Base-by-base conservation (phyloP, 2,797 vertebrate species). In the Muscicapa comitata region DNA sequence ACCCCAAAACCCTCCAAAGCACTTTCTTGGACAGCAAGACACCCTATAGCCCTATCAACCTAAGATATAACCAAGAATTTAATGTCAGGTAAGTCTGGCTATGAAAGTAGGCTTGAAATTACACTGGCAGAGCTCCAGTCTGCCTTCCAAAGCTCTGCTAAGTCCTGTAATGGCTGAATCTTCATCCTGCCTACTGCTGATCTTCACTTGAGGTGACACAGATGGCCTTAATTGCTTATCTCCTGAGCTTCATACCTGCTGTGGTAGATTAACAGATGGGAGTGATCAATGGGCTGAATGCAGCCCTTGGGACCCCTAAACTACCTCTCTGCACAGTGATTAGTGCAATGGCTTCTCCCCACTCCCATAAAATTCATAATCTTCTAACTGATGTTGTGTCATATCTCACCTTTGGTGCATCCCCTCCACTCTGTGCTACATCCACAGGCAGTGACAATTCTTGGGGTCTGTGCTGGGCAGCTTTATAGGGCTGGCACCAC, bases 351-450 rank as follows among this genome's bases (percentile, higher is more conserved):
- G 47, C 83, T 74, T 89, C 24, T 71, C 37, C 63, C 24, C 26
- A 13, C 31, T 67, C 53, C 26, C 0, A 3, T 4, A 18, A 48
- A 31, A 42, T 18, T 17, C 1, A 11, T 1, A 1, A 84, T 37
- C 9, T 66, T 37, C 18, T 50, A 23, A n/a, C 0, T 53, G 38
- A 8, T 17, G 66, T 21, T n/a, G 25, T 31, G 45, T 5, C 21
- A 35, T 2, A 2, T 50, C 38, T 42, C 24, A 54, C 13, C 16
- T 51, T 28, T 62, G 43, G 43, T 9, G 40, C 0, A 42, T 25
- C 35, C 33, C 62, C 62, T 57, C 31, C 40, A 26, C 31, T 40
- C 55, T 3, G 9, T 38, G 25, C 48, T 47, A 20, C 2, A 55
- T 31, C 35, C 24, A 35, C 28, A 58, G 38, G 42, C 79, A 86